Evolutionary conservation across 2,888 invertebrate species (phyloP).

Genomic region (Crossocerus cetratus): DNA sequence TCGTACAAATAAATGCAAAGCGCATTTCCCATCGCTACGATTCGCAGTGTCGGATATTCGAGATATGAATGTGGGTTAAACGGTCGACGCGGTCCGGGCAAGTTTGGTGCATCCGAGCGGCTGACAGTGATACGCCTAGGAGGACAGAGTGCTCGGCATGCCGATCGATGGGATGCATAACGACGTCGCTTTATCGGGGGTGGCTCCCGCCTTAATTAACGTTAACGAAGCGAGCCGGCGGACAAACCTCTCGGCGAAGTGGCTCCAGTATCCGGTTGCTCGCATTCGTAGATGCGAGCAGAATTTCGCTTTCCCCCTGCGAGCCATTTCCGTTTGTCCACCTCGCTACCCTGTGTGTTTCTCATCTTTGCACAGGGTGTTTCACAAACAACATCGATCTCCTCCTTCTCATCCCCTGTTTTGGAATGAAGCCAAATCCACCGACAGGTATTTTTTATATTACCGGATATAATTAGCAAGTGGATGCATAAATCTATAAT

Average conservation of each 20-base stretch:
- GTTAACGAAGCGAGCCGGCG: conserved; percentile 64
- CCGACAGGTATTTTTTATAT: no score
- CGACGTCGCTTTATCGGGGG: conserved; percentile 50
- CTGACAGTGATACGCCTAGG: conserved; percentile 44
- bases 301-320: conserved; percentile 35
- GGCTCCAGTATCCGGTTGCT: conserved; percentile 1
- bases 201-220: conserved; percentile 61
- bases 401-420: no score
- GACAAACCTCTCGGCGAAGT: conserved; percentile 8
- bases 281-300: conserved; percentile 39
- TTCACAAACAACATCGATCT: no score
- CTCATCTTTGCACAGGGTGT: no score
- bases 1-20: no score
- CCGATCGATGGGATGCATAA: conserved; percentile 48
- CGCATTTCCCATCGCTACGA: no score
- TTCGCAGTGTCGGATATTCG: no score
- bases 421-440: no score
- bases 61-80: background rate
- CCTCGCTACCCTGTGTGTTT: background rate
- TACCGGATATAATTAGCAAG: no score
- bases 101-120: conserved; percentile 42
- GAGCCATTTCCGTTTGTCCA: conserved; percentile 2
- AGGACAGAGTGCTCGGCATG: conserved; percentile 17
- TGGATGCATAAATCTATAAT: no score
- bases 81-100: background rate